phyloP scores from a whole-genome alignment of 2,797 vertebrate genomes.

The Monodelphis domestica region DNA sequence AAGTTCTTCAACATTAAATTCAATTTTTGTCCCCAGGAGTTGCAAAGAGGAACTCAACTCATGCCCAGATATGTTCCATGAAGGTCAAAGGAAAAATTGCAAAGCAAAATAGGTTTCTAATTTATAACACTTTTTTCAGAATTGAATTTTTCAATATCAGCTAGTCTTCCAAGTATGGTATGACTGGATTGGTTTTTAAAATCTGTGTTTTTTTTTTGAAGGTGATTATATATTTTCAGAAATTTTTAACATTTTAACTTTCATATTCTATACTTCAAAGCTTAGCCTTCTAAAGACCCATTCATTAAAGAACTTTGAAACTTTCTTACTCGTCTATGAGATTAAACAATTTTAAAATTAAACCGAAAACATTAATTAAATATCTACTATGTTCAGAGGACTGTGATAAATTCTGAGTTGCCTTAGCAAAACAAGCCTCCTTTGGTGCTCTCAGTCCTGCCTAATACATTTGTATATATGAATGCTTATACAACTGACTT shows the following conservation, averaged over 20 bases:
- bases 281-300: background rate
- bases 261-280: background rate
- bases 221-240: background rate
- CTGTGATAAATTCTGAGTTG: background rate
- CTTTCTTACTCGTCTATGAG: background rate
- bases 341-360: background rate
- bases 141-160: background rate
- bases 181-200: background rate
- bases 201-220: background rate
- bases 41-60: background rate
- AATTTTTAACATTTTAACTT: background rate
- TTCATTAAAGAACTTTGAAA: background rate
- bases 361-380: background rate
- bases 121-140: background rate
- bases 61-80: background rate
- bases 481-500: background rate
- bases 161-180: background rate
- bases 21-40: background rate
- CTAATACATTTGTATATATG: background rate
- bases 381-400: background rate
- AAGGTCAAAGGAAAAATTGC: background rate
- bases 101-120: background rate
- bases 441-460: background rate
- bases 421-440: background rate
- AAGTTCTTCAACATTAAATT: background rate